Evolutionary conservation across 2,888 invertebrate genomes (phyloP).

Genomic region (Mesorhabditis belari): DNA sequence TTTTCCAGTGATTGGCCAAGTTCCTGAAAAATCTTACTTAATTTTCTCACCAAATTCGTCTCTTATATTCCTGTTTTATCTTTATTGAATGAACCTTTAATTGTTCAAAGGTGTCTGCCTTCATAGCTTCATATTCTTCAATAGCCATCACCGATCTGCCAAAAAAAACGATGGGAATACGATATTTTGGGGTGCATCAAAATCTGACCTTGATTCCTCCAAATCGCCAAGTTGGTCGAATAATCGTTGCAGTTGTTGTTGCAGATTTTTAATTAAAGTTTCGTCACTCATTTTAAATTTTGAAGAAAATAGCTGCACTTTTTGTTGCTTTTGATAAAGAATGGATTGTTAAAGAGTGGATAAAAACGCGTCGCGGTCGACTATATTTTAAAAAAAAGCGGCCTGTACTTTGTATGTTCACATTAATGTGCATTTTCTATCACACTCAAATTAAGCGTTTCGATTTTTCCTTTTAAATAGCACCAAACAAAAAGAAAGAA

Average conservation of each 20-base stretch:
- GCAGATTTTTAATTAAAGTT: slow-evolving; percentile 63
- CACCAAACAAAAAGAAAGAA: too few relatives aligned
- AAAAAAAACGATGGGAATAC: slow-evolving; percentile 5
- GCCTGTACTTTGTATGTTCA: too few relatives aligned
- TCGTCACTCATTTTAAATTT: slow-evolving; percentile 1
- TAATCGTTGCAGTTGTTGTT: slow-evolving; percentile 66
- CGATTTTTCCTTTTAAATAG: too few relatives aligned
- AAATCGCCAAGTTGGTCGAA: slow-evolving; percentile 68
- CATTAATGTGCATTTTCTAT: too few relatives aligned
- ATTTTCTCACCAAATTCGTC: neutral
- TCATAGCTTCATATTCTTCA: slow-evolving; percentile 67
- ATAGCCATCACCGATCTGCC: slow-evolving; percentile 65
- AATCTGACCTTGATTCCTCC: slow-evolving; percentile 64
- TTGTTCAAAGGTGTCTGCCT: slow-evolving; percentile 68
- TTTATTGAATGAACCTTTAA: slow-evolving; percentile 18
- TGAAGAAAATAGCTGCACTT: neutral
- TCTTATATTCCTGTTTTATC: neutral
- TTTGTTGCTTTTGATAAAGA: too few relatives aligned
- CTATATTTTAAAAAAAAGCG: too few relatives aligned
- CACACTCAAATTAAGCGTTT: too few relatives aligned
- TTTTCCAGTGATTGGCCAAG: slow-evolving; percentile 59
- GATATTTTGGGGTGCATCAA: neutral
- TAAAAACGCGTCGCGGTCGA: too few relatives aligned
- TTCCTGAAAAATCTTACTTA: slow-evolving; percentile 59
- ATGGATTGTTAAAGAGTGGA: too few relatives aligned